These are phyloP conservation scores for Heteromormyrus szaboi DNA, from an alignment of 2,797 vertebrate genomes.

Conservation along the genomic window DNA sequence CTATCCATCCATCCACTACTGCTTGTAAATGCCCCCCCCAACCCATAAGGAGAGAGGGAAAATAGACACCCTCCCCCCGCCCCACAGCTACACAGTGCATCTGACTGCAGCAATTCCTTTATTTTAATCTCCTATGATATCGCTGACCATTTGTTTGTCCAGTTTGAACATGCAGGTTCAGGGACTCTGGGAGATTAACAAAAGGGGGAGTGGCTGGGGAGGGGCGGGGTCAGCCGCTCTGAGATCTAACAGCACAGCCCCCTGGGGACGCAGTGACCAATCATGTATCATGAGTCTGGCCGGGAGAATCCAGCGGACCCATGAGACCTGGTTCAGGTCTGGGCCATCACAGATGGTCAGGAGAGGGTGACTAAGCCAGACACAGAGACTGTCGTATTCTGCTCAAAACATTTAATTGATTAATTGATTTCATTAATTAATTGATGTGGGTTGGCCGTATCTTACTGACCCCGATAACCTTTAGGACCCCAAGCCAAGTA, in stretches of 20 bases:
- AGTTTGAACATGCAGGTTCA: background rate
- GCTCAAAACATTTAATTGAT: constrained; percentile 13
- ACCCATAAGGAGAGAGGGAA: background rate
- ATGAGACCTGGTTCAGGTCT: background rate
- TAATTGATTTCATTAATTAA: constrained; percentile 1
- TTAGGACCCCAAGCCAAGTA: background rate
- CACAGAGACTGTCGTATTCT: background rate
- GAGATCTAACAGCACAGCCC: background rate
- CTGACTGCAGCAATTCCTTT: background rate
- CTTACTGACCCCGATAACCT: background rate
- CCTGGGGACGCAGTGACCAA: background rate
- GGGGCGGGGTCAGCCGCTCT: background rate
- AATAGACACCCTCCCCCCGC: background rate
- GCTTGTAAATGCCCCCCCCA: background rate
- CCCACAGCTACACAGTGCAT: background rate
- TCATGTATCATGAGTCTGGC: background rate
- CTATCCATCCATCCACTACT: background rate
- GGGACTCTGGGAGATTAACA: background rate
- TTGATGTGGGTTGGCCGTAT: background rate
- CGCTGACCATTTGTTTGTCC: background rate
- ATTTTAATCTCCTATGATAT: background rate
- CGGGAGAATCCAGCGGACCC: background rate
- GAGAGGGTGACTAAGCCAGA: background rate
- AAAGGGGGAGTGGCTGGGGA: background rate
- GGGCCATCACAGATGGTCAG: background rate